Evolutionary conservation across 2,888 invertebrate genomes (phyloP).

Genomic region (Leucania comma): DNA sequence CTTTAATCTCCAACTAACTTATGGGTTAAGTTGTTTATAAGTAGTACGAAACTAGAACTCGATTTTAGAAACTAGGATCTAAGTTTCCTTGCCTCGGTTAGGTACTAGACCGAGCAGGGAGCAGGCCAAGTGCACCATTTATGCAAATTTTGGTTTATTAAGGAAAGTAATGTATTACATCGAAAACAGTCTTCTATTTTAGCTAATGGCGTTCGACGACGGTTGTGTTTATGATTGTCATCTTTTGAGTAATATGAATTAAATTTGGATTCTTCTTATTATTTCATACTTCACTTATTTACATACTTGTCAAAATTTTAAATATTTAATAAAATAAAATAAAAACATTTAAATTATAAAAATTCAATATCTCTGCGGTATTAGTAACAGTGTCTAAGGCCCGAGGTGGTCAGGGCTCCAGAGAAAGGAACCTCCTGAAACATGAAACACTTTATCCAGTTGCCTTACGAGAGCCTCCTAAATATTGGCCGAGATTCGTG

Average conservation of each 20-base stretch:
- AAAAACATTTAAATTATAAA: too few relatives aligned
- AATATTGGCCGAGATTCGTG: too few relatives aligned
- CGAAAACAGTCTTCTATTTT: not conserved
- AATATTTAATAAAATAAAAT: too few relatives aligned
- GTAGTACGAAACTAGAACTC: conserved; percentile 37
- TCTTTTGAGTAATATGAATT: not conserved
- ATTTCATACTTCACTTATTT: too few relatives aligned
- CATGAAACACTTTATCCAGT: too few relatives aligned
- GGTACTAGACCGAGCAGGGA: not conserved
- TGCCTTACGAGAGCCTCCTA: too few relatives aligned
- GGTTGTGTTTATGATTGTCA: not conserved
- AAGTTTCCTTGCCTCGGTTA: conserved; percentile 22
- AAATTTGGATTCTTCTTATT: too few relatives aligned
- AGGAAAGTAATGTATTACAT: not conserved
- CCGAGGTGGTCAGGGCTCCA: too few relatives aligned
- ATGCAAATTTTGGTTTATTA: conserved; percentile 33
- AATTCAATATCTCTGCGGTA: too few relatives aligned
- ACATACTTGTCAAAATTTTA: too few relatives aligned
- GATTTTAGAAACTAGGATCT: conserved; percentile 35
- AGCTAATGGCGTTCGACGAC: not conserved
- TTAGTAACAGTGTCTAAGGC: too few relatives aligned
- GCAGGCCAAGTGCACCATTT: conserved; percentile 18
- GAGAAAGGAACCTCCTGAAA: too few relatives aligned
- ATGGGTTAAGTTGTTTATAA: conserved; percentile 51
- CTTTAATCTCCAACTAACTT: conserved; percentile 49